Percentiles rank a stretch among this genome's conserved stretches.
Conservation (phyloP, 1,140 invertebrate genomes). For the Ectropis grisescens region DNA sequence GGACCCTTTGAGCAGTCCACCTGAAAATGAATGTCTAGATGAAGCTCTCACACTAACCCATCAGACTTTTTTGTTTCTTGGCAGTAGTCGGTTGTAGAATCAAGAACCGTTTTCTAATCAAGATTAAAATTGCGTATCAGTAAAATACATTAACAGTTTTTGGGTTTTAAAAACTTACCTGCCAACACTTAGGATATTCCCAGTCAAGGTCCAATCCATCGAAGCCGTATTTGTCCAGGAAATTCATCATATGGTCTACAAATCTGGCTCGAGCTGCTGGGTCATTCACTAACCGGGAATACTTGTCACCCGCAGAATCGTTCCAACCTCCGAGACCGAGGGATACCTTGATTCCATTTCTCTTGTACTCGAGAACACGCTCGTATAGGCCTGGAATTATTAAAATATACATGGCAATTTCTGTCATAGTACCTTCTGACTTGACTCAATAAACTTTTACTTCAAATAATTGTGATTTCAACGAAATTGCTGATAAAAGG, state of each 20-base stretch:
- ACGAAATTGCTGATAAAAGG: no score
- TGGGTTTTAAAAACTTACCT: no score
- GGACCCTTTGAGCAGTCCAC: conserved; percentile 89
- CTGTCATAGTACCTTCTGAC: no score
- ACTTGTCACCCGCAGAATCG: conserved; percentile 88
- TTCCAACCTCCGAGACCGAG: conserved; percentile 93
- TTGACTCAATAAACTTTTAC: no score
- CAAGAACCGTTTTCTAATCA: no score
- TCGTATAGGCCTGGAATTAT: conserved; percentile 81
- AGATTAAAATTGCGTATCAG: no score
- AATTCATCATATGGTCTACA: conserved; percentile 80
- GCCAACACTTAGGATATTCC: conserved; percentile 93
- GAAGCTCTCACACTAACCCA: no score
- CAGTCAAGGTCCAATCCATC: conserved; percentile 91
- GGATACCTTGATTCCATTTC: conserved; percentile 85
- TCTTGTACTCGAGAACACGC: conserved; percentile 82
- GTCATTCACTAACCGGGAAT: conserved; percentile 84
- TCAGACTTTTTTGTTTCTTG: no score
- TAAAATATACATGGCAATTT: no score
- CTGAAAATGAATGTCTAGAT: no score
- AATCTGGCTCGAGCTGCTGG: conserved; percentile 79
- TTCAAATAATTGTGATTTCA: conserved; percentile 2
- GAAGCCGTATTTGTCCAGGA: conserved; percentile 87
- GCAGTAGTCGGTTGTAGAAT: no score
- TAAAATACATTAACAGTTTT: no score